Evolutionary conservation across 30 jellyfish, hydroid and myxozoan species (phyloP).

Genomic region (Catostylus mosaicus): DNA sequence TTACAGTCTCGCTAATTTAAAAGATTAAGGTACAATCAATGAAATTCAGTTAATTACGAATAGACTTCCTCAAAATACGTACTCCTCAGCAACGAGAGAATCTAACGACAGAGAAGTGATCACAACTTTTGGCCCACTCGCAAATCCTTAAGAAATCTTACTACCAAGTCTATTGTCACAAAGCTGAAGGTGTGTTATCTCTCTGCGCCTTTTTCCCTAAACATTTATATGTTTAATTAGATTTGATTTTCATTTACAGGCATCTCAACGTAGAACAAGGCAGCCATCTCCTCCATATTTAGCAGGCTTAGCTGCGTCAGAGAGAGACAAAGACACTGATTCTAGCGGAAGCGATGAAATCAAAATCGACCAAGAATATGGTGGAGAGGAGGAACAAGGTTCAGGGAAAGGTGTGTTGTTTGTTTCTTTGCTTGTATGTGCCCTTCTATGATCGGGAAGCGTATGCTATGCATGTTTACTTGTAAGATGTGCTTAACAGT

Average conservation of each 20-base stretch:
- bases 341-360: constrained; percentile 59
- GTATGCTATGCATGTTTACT: background rate
- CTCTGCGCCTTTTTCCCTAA: background rate
- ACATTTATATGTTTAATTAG: background rate
- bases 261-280: constrained; percentile 55
- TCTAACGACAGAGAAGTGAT: background rate
- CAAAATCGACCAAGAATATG: constrained; percentile 53
- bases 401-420: constrained; percentile 58
- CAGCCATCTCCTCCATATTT: constrained; percentile 68
- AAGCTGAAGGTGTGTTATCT: background rate
- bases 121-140: background rate
- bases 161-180: background rate
- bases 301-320: constrained; percentile 33
- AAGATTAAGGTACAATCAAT: no score
- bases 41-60: no score
- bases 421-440: background rate
- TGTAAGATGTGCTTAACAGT: background rate
- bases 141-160: background rate
- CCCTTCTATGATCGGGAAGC: background rate
- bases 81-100: no score
- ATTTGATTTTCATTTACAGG: background rate
- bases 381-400: constrained; percentile 65
- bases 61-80: no score
- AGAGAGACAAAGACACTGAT: constrained; percentile 20
- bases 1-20: no score